These are phyloP conservation scores for Xestia ashworthii DNA, from an alignment of 2,888 invertebrate genomes.

Conservation along the genomic window DNA sequence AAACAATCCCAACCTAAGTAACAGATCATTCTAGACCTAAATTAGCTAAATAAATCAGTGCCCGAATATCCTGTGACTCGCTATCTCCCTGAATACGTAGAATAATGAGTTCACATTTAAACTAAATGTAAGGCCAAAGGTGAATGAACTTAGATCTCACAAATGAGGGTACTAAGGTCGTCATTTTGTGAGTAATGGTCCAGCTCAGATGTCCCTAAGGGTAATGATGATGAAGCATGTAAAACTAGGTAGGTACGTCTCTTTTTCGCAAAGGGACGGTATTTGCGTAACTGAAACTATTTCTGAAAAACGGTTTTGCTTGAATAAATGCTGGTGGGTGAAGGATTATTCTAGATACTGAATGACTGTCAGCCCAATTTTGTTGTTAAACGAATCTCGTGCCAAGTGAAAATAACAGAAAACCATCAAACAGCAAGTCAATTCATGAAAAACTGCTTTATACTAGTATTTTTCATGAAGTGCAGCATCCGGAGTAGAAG, in stretches of 20 bases:
- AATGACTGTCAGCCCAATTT: background rate
- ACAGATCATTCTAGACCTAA: slow-evolving; percentile 19
- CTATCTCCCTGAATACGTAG: slow-evolving; percentile 11
- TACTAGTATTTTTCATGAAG: no score
- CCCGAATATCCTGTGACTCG: slow-evolving; percentile 9
- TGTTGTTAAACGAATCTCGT: background rate
- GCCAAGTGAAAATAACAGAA: background rate
- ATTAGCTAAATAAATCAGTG: slow-evolving; percentile 37
- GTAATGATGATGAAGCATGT: slow-evolving; percentile 56
- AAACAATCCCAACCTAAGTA: background rate
- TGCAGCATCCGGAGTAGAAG: background rate
- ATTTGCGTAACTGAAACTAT: slow-evolving; percentile 33
- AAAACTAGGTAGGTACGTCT: background rate
- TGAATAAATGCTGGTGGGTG: background rate
- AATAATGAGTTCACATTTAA: slow-evolving; percentile 54
- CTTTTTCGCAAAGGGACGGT: slow-evolving; percentile 35
- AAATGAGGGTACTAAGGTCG: slow-evolving; percentile 56
- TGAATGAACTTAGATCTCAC: slow-evolving; percentile 45
- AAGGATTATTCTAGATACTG: background rate
- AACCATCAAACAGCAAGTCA: no score
- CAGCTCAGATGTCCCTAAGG: slow-evolving; percentile 44
- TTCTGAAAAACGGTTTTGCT: background rate
- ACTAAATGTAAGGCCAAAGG: slow-evolving; percentile 30
- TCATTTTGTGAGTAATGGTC: slow-evolving; percentile 56
- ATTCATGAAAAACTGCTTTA: no score